These are phyloP conservation scores for Dicrurus megarhynchus DNA, from an alignment of 2,113 vertebrate genomes.

Conservation along the genomic window DNA sequence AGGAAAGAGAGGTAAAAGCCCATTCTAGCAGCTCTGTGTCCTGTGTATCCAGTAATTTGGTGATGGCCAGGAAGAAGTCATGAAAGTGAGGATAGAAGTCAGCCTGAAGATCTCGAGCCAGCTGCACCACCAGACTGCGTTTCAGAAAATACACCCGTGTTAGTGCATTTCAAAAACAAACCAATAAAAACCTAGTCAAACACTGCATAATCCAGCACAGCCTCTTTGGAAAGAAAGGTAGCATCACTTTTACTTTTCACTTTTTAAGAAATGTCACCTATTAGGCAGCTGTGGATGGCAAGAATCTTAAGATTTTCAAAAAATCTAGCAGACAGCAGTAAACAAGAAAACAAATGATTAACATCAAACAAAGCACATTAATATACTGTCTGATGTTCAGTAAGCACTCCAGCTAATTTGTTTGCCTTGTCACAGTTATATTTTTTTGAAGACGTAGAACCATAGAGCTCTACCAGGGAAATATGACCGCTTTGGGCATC, in stretches of 20 bases:
- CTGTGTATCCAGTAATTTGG: slow-evolving; percentile 88
- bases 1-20: slow-evolving; percentile 92
- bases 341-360: not conserved
- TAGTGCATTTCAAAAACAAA: not conserved
- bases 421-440: not conserved
- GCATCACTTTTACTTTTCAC: not conserved
- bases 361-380: not conserved
- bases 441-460: not conserved
- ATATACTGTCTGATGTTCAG: not conserved
- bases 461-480: not conserved
- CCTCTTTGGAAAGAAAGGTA: not conserved
- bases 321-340: not conserved
- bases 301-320: not conserved
- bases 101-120: slow-evolving; percentile 92
- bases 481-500: not conserved
- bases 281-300: not conserved
- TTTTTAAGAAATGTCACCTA: not conserved
- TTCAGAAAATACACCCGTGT: not conserved
- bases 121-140: slow-evolving; percentile 89
- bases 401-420: not conserved
- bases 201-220: not conserved
- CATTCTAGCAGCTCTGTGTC: slow-evolving; percentile 93
- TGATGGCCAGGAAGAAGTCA: slow-evolving; percentile 89
- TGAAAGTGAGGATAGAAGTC: slow-evolving; percentile 97
- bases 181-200: not conserved